phyloP scores from a whole-genome alignment of 1,140 invertebrate species.

The Lutraria rhynchaena region DNA sequence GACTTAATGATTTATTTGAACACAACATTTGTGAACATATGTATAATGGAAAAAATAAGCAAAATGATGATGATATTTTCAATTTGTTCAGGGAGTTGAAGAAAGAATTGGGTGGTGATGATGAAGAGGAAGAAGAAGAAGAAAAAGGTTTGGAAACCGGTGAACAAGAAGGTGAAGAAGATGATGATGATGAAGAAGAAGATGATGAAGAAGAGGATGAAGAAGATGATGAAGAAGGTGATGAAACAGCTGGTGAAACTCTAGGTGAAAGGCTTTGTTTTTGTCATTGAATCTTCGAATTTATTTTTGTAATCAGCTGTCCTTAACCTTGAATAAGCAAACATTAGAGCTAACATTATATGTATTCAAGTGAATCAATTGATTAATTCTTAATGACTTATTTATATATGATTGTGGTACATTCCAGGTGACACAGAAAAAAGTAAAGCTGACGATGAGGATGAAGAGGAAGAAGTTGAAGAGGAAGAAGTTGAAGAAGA shows the following conservation, averaged over 20 bases:
- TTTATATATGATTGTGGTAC: too few relatives aligned
- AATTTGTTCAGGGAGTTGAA: conserved; percentile 40
- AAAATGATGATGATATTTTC: conserved; percentile 1
- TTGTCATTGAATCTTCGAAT: too few relatives aligned
- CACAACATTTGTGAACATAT: neutral
- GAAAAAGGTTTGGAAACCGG: neutral
- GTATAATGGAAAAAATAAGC: neutral
- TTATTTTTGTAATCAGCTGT: too few relatives aligned
- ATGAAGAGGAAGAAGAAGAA: conserved; percentile 55
- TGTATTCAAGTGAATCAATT: too few relatives aligned
- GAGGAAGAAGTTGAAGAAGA: conserved; percentile 37
- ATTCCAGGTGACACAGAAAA: conserved; percentile 57
- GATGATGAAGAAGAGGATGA: conserved; percentile 59
- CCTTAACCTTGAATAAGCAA: too few relatives aligned
- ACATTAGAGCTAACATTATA: too few relatives aligned
- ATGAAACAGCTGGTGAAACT: conserved; percentile 46
- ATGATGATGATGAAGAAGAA: conserved; percentile 56
- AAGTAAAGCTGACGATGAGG: conserved; percentile 56
- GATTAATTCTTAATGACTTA: too few relatives aligned
- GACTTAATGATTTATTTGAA: neutral
- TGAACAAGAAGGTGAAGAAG: conserved; percentile 22
- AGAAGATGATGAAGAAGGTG: conserved; percentile 59
- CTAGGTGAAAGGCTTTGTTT: too few relatives aligned
- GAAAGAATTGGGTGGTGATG: conserved; percentile 57
- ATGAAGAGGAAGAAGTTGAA: conserved; percentile 47